Evolutionary conservation across 2,888 invertebrate species (phyloP).

Genomic region (Physocephala rufipes): DNA sequence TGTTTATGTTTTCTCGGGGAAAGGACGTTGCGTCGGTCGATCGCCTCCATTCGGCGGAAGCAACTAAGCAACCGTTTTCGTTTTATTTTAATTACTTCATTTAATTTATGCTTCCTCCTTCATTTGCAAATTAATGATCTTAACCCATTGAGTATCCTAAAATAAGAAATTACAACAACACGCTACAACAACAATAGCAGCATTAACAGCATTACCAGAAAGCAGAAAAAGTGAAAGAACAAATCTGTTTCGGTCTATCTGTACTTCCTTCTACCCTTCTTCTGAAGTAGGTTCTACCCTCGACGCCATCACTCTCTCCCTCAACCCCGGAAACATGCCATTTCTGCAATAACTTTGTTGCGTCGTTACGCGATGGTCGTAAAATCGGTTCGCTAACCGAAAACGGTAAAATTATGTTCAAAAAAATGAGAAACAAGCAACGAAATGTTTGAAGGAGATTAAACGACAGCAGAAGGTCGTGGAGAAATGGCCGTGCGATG

Average conservation of each 20-base stretch:
- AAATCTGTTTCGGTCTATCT: too few relatives aligned
- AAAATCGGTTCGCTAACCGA: slow-evolving; percentile 20
- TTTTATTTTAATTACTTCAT: slow-evolving; percentile 6
- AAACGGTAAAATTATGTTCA: neutral
- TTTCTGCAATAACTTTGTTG: slow-evolving; percentile 26
- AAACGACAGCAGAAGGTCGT: neutral
- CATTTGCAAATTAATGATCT: neutral
- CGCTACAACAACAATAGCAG: too few relatives aligned
- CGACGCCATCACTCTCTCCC: neutral
- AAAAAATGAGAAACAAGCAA: neutral
- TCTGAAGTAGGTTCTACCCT: too few relatives aligned
- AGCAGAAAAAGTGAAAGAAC: neutral
- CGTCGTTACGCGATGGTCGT: slow-evolving; percentile 19
- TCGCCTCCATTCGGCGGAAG: too few relatives aligned
- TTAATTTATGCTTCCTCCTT: neutral
- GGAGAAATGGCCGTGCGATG: neutral
- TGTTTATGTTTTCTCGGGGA: too few relatives aligned
- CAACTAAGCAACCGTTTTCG: too few relatives aligned
- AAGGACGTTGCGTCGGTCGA: too few relatives aligned
- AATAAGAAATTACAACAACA: neutral
- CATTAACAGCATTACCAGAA: too few relatives aligned
- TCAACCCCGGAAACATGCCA: neutral
- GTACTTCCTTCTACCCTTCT: too few relatives aligned
- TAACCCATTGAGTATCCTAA: neutral
- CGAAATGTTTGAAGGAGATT: neutral